phyloP scores from a whole-genome alignment of 2,113 vertebrate species.

The Steatornis caripensis region DNA sequence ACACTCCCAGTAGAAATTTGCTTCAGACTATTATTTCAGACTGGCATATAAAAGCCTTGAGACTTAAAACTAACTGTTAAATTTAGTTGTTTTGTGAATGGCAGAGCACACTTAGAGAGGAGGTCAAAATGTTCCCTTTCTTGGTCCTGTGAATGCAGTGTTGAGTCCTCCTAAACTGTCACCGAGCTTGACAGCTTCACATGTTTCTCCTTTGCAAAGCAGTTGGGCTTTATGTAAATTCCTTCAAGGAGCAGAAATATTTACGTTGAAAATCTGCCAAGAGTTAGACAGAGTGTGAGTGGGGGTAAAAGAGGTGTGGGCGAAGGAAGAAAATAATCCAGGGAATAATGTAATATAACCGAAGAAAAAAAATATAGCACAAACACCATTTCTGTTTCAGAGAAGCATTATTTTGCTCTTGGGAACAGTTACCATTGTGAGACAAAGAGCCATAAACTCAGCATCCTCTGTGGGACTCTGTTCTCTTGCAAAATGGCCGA shows the following conservation, averaged over 20 bases:
- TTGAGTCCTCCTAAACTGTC: background rate
- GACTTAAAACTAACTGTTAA: background rate
- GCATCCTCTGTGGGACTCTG: background rate
- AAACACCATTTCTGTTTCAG: background rate
- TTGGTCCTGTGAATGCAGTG: background rate
- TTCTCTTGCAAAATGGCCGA: background rate
- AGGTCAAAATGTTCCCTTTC: background rate
- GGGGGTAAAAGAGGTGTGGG: background rate
- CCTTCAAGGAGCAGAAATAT: background rate
- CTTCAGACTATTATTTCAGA: background rate
- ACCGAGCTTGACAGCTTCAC: background rate
- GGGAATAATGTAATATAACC: background rate
- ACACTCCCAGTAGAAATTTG: rapidly evolving
- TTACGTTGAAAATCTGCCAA: background rate
- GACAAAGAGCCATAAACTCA: background rate
- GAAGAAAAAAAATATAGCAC: background rate
- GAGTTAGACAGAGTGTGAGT: background rate
- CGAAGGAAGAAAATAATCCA: background rate
- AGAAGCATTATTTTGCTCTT: background rate
- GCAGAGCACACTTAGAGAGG: background rate
- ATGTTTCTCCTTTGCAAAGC: background rate
- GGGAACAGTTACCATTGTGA: background rate
- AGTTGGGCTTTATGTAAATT: background rate
- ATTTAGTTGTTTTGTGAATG: background rate
- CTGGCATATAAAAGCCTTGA: no score